phyloP scores from a whole-genome alignment of 2,888 invertebrate species.

The Mechanitis messenoides region DNA sequence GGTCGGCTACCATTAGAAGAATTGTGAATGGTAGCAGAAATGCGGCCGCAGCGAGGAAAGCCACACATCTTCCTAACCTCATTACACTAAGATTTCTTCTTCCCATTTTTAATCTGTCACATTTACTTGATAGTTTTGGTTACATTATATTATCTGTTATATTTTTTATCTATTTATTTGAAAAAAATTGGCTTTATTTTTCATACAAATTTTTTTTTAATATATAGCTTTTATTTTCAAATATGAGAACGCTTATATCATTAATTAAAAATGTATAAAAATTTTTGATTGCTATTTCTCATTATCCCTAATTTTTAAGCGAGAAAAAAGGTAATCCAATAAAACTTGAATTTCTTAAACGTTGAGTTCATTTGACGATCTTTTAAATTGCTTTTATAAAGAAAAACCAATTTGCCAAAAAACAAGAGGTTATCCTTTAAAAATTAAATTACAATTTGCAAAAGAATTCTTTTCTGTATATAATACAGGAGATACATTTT shows the following conservation, averaged over 20 bases:
- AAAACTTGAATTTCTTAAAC: no score
- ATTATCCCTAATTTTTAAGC: no score
- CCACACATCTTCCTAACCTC: constrained; percentile 74
- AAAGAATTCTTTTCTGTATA: constrained; percentile 10
- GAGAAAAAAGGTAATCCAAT: no score
- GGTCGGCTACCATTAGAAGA: constrained; percentile 77
- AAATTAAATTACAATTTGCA: constrained; percentile 22
- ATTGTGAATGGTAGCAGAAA: constrained; percentile 78
- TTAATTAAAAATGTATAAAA: no score
- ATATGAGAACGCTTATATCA: no score
- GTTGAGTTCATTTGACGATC: background rate
- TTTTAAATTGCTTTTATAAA: constrained; percentile 32
- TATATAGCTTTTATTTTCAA: no score
- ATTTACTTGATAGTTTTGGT: constrained; percentile 13
- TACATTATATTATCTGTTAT: background rate
- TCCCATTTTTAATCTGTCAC: constrained; percentile 36
- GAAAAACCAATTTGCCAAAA: constrained; percentile 33
- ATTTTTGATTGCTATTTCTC: no score
- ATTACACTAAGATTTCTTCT: constrained; percentile 68
- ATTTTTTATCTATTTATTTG: no score
- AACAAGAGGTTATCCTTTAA: constrained; percentile 23
- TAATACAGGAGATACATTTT: no score
- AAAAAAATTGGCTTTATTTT: no score
- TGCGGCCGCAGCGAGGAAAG: constrained; percentile 78
- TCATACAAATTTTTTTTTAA: no score